Conservation (phyloP, 2,797 vertebrate species). For the Lycodopsis pacificus region DNA sequence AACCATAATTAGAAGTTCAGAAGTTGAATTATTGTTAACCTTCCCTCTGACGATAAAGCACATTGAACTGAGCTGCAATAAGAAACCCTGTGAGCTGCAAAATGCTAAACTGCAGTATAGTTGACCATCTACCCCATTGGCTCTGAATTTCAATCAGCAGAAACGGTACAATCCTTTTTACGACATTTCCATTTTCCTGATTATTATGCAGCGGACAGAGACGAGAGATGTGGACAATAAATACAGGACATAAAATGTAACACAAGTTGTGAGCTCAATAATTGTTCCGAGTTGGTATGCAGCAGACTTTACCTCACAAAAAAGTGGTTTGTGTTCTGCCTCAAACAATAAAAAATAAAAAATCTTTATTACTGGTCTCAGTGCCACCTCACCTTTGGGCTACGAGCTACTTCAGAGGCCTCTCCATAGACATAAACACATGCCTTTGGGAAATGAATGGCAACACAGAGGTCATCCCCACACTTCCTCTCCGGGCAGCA, state of each 20-base stretch:
- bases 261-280: slow-evolving; percentile 26
- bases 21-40: slow-evolving; percentile 38
- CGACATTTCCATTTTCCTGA: slow-evolving; percentile 53
- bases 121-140: slow-evolving; percentile 33
- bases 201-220: slow-evolving; percentile 42
- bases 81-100: slow-evolving; percentile 44
- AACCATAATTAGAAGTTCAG: slow-evolving; percentile 41
- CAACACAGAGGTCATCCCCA: slow-evolving; percentile 28
- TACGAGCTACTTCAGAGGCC: slow-evolving; percentile 13
- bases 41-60: slow-evolving; percentile 39
- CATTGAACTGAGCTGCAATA: slow-evolving; percentile 31
- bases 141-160: slow-evolving; percentile 54
- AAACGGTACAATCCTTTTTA: slow-evolving; percentile 55
- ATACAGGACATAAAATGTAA: slow-evolving; percentile 34
- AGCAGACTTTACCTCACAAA: slow-evolving; percentile 14
- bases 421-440: slow-evolving; percentile 1
- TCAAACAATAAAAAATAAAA: neutral
- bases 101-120: slow-evolving; percentile 40
- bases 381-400: slow-evolving; percentile 5
- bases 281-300: slow-evolving; percentile 33
- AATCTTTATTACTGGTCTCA: slow-evolving; percentile 4
- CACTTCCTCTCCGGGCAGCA: neutral
- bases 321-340: slow-evolving; percentile 20
- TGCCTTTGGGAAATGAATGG: slow-evolving; percentile 14
- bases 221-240: slow-evolving; percentile 41